These are phyloP conservation scores for Darevskia nairensis DNA, from an alignment of 2,797 vertebrate species.

Conservation along the genomic window DNA sequence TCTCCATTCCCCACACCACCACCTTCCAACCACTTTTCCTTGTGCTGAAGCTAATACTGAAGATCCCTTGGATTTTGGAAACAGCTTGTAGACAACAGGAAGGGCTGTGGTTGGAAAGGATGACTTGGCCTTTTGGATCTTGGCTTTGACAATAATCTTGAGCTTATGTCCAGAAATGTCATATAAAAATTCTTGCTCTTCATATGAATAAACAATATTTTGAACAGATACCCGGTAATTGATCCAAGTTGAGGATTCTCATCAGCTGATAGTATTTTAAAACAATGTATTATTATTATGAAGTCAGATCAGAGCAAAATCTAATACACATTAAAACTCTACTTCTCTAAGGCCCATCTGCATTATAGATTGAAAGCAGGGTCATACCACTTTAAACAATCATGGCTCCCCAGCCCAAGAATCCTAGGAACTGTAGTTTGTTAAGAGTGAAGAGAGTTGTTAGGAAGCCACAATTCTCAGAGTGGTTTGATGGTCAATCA, in stretches of 20 bases:
- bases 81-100: not conserved
- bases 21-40: not conserved
- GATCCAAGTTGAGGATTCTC: not conserved
- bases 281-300: not conserved
- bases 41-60: not conserved
- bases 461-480: too few relatives aligned
- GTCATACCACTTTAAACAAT: too few relatives aligned
- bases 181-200: not conserved
- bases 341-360: too few relatives aligned
- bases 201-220: not conserved
- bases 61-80: not conserved
- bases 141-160: not conserved
- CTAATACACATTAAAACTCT: not conserved
- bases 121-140: not conserved
- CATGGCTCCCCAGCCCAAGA: too few relatives aligned
- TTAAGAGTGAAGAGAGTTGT: too few relatives aligned
- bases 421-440: too few relatives aligned
- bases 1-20: not conserved
- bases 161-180: not conserved
- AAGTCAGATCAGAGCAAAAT: not conserved
- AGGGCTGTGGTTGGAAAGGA: not conserved
- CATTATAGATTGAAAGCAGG: too few relatives aligned
- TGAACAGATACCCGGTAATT: not conserved
- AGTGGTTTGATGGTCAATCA: too few relatives aligned
- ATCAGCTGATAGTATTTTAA: not conserved